Evolutionary conservation across 2,113 vertebrate species (phyloP), one percentile per base, ranked within the genome.

Genomic region (Corydoras sp.): DNA sequence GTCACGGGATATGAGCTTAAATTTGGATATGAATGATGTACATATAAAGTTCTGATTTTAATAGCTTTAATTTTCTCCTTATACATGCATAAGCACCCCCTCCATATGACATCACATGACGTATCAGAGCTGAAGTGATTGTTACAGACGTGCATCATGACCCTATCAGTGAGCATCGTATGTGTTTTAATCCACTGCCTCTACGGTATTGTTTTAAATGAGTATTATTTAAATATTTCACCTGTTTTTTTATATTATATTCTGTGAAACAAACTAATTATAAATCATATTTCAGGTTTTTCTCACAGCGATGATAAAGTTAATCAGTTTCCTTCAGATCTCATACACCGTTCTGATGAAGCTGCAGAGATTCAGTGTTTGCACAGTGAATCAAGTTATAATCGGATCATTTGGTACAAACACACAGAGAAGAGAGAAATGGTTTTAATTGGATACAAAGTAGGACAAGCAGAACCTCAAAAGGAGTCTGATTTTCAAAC

Each of bases 391-490:
- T 35, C 13, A 9, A 3, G 5, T 5, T 32, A 62, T 32, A 8
- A n/a, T 14, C 60, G 32, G 10, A 48, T 63, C n/a, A 63, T 18
- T 32, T 63, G 61, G 61, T 63, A 63, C 61, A 63, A 10, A 48
- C 35, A 53, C 10, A 55, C 31, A 4, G 43, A 56, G 10, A 50
- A 2, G 1, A 3, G 51, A 3, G 24, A 2, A 2, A 29, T 71
- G 5, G 60, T 18, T 53, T 55, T 61, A 2, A 71, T 76, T 49
- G 74, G 74, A 18, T 56, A 76, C 43, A 49, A 65, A 53, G 4
- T 53, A 5, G 0, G 14, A 18, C 2, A 9, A 12, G 0, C 0
- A 2, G 11, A 12, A 11, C 3, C 10, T 11, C 64, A 10, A 2
- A 1, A 4, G 10, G 74, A 76, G 61, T 31, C 60, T 2, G 11